Evolutionary conservation across 2,113 vertebrate species (phyloP).

Genomic region (Gymnarchus niloticus): DNA sequence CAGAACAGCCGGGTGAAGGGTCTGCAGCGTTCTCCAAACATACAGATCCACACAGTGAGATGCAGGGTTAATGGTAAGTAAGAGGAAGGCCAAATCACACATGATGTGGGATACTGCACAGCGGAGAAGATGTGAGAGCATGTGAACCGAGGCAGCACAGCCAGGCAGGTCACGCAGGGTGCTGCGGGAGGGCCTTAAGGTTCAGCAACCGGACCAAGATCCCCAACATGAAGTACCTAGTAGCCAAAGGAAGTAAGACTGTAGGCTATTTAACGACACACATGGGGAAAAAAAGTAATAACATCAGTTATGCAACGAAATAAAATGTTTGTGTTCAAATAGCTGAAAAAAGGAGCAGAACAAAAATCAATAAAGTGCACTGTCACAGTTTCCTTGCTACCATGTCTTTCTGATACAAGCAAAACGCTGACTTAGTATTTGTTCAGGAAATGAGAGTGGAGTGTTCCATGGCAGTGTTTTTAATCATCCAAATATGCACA

Average conservation of each 20-base stretch:
- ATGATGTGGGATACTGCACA: background rate
- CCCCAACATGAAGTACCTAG: background rate
- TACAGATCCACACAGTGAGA: background rate
- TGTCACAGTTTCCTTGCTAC: background rate
- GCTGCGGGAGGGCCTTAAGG: too few relatives aligned
- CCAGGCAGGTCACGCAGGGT: too few relatives aligned
- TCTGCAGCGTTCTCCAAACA: background rate
- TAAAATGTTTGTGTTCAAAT: background rate
- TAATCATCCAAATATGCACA: conserved; percentile 47
- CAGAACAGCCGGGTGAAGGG: too few relatives aligned
- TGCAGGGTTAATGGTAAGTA: background rate
- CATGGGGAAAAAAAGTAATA: background rate
- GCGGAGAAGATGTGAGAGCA: background rate
- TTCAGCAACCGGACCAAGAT: background rate
- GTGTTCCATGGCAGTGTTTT: background rate
- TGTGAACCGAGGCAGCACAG: background rate
- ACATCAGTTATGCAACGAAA: background rate
- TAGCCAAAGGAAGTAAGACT: background rate
- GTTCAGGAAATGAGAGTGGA: background rate
- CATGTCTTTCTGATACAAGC: background rate
- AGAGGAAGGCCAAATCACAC: background rate
- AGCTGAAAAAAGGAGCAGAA: background rate
- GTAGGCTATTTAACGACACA: background rate
- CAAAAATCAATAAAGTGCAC: background rate
- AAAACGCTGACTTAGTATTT: background rate